Percentiles rank a stretch among this genome's conserved stretches.
phyloP scores from a whole-genome alignment of 92 coral and sea anemone genomes.

The Epizoanthus scotinus region DNA sequence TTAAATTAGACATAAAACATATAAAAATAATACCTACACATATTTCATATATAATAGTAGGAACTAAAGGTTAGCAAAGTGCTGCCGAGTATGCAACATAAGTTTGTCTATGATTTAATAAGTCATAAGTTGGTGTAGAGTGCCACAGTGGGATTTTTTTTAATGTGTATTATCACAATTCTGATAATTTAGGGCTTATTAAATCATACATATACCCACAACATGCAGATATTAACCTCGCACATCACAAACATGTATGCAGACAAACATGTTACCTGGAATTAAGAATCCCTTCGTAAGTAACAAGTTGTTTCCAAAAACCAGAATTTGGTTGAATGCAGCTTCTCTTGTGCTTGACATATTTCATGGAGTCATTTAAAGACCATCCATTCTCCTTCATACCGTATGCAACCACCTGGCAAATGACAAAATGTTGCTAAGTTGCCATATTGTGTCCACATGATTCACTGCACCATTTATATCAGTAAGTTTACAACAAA shows the following conservation, averaged over 20 bases:
- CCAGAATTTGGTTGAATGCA: conserved; percentile 88
- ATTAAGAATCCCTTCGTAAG: conserved; percentile 92
- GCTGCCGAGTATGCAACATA: no score
- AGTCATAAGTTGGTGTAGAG: no score
- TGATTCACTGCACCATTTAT: no score
- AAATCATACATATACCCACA: no score
- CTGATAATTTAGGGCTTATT: no score
- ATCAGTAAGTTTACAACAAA: neutral
- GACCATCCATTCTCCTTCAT: conserved; percentile 92
- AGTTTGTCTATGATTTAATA: no score
- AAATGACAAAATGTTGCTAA: neutral
- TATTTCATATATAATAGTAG: neutral
- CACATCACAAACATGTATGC: no score
- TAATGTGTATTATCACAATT: no score
- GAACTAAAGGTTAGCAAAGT: no score
- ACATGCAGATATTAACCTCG: no score
- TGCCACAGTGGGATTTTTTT: no score
- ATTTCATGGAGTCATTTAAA: conserved; percentile 86
- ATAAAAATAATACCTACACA: neutral
- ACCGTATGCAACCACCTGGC: conserved; percentile 87
- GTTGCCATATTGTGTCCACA: neutral
- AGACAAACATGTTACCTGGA: conserved; percentile 69
- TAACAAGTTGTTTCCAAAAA: conserved; percentile 96
- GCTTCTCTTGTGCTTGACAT: conserved; percentile 80
- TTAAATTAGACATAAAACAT: no score